phyloP scores from a whole-genome alignment of 2,888 invertebrate genomes.

The Diadromus collaris region DNA sequence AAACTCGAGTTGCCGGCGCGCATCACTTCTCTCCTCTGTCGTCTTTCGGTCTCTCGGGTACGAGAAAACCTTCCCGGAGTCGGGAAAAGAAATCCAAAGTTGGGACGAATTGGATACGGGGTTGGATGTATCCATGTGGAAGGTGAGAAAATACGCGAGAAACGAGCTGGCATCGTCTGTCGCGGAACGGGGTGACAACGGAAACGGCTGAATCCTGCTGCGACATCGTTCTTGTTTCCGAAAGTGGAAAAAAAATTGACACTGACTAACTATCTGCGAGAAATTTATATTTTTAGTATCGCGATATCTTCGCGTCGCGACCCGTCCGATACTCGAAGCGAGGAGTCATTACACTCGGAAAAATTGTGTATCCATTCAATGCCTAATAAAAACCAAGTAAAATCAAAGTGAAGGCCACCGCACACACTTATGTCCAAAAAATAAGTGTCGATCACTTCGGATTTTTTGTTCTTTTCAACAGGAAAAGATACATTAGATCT shows the following conservation, averaged over 20 bases:
- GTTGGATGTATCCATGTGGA: conserved; percentile 46
- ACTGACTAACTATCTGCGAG: background rate
- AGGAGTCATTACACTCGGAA: conserved; percentile 34
- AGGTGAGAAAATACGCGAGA: conserved; percentile 46
- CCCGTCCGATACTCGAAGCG: conserved; percentile 5
- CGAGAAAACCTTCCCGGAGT: conserved; percentile 12
- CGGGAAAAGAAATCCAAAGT: conserved; percentile 49
- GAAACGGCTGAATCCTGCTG: background rate
- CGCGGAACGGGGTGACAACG: conserved; percentile 12
- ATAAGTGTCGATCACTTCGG: background rate
- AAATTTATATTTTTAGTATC: conserved; percentile 21
- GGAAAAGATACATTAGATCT: background rate
- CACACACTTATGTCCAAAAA: too few species aligned
- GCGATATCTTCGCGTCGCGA: background rate
- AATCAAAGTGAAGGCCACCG: too few species aligned
- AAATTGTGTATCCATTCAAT: background rate
- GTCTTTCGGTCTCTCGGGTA: conserved; percentile 15
- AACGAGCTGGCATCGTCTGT: conserved; percentile 2
- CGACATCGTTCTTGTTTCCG: conserved; percentile 11
- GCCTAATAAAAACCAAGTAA: too few species aligned
- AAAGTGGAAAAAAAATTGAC: background rate
- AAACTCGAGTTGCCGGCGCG: background rate
- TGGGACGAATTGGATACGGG: conserved; percentile 50
- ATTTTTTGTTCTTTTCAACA: too few species aligned
- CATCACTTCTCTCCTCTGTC: conserved; percentile 14